phyloP scores from a whole-genome alignment of 2,113 vertebrate species.

The Tylochromis polylepis region DNA sequence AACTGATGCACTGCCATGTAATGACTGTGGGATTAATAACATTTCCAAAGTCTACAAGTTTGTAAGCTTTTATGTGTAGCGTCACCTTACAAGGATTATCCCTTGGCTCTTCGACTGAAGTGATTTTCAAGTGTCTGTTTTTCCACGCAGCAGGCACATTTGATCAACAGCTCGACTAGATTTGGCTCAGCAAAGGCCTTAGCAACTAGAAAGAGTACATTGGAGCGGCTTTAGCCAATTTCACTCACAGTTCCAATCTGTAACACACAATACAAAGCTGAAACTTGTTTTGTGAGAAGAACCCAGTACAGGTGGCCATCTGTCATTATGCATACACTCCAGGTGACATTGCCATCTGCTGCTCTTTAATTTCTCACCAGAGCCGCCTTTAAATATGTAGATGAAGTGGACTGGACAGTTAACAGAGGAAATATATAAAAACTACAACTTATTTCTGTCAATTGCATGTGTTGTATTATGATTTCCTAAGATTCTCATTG shows the following conservation, averaged over 20 bases:
- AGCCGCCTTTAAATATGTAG: constrained; percentile 26
- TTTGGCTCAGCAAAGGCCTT: constrained; percentile 18
- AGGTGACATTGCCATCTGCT: constrained; percentile 66
- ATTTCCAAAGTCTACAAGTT: neutral
- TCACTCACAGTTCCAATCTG: neutral
- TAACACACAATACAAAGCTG: neutral
- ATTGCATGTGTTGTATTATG: neutral
- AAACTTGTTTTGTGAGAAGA: constrained; percentile 3
- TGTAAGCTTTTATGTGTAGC: neutral
- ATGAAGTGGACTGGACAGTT: constrained; percentile 26
- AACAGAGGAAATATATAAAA: neutral
- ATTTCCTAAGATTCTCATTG: neutral
- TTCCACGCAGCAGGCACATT: neutral
- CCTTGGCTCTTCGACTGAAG: neutral
- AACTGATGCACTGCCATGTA: neutral
- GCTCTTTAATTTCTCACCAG: constrained; percentile 6
- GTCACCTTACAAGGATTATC: constrained; percentile 5
- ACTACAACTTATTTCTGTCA: neutral
- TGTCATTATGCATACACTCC: constrained; percentile 36
- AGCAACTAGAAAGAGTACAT: neutral
- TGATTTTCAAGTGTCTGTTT: constrained; percentile 19
- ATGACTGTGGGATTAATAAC: neutral
- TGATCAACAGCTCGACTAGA: constrained; percentile 8
- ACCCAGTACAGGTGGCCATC: constrained; percentile 49
- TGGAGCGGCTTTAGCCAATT: neutral